These are phyloP conservation scores for Gopherus evgoodei DNA, from an alignment of 2,113 vertebrate genomes.

Conservation along the genomic window DNA sequence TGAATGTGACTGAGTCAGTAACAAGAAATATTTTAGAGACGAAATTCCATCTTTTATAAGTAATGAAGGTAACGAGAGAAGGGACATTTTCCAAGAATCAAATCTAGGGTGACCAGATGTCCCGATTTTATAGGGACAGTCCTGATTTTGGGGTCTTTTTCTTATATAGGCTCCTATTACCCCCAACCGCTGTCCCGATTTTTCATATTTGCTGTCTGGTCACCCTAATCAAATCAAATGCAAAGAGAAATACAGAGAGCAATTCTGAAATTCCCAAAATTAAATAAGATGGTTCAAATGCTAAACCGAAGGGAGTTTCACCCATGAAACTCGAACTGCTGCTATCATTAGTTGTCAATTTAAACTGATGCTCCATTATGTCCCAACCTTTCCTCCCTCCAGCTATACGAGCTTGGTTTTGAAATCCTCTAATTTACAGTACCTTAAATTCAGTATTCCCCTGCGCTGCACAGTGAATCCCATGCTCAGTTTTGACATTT, in stretches of 20 bases:
- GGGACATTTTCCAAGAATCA: background rate
- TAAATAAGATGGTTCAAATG: background rate
- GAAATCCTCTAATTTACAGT: background rate
- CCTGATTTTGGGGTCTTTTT: too few relatives aligned
- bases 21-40: background rate
- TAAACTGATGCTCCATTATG: background rate
- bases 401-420: background rate
- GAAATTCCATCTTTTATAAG: background rate
- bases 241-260: background rate
- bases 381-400: background rate
- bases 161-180: too few relatives aligned
- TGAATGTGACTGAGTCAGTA: background rate
- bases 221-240: background rate
- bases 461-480: background rate
- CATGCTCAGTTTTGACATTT: background rate
- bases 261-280: background rate
- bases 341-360: background rate
- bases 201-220: too few relatives aligned
- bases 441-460: slow-evolving; percentile 64
- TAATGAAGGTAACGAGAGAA: background rate
- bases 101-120: background rate
- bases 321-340: background rate
- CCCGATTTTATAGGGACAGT: too few relatives aligned
- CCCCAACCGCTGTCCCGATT: too few relatives aligned
- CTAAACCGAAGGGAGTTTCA: accelerated